Percentiles rank a stretch among this genome's conserved stretches.
Evolutionary conservation across 1,140 invertebrate species (phyloP).

Genomic region (Steinernema feltiae): DNA sequence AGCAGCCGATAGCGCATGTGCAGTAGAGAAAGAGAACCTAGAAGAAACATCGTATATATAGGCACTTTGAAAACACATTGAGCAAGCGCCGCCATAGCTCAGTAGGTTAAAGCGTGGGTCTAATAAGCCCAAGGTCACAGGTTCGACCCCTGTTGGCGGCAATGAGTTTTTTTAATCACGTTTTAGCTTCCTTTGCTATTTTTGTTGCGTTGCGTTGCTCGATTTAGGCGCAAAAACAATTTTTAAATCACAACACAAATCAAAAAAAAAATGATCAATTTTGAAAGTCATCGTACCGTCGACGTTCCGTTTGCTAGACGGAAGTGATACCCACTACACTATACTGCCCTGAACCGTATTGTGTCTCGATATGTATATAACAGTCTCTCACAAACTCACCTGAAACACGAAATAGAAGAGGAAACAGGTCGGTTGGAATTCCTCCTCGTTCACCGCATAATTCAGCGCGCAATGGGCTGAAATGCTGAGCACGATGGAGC

Average conservation of each 20-base stretch:
- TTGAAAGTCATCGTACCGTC: conserved; percentile 33
- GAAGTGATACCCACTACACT: conserved; percentile 33
- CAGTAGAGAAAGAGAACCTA: background rate
- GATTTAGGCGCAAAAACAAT: background rate
- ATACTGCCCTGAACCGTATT: background rate
- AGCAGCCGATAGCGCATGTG: background rate
- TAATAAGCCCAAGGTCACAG: too few relatives aligned
- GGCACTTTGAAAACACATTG: too few relatives aligned
- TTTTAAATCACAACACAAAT: too few relatives aligned
- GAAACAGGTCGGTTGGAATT: background rate
- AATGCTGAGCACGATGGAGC: background rate
- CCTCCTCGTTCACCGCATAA: background rate
- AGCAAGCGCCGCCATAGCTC: too few relatives aligned
- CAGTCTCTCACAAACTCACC: background rate
- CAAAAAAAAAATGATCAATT: conserved; percentile 11
- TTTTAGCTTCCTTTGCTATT: too few relatives aligned
- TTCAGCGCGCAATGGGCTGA: background rate
- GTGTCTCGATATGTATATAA: background rate
- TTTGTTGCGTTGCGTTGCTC: too few relatives aligned
- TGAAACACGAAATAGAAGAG: background rate
- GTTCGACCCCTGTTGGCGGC: too few relatives aligned
- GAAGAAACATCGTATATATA: too few relatives aligned
- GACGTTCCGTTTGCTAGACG: conserved; percentile 34
- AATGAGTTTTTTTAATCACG: too few relatives aligned
- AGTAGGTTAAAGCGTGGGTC: too few relatives aligned